Conservation (phyloP, 2,888 invertebrate genomes). For the Schizaphis graminum region DNA sequence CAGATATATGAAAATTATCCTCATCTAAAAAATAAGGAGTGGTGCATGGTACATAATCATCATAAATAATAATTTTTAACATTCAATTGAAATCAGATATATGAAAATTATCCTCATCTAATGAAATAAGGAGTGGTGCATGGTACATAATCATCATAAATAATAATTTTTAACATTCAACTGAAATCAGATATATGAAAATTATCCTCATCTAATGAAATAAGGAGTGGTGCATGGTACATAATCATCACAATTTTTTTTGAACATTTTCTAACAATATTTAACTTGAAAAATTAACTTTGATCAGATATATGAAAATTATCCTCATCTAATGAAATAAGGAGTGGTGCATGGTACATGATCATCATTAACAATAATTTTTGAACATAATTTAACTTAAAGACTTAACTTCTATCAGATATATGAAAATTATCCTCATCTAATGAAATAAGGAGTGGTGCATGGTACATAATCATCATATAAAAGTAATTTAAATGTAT, state of each 20-base stretch:
- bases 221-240: constrained; percentile 65
- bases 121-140: constrained; percentile 44
- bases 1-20: constrained; percentile 23
- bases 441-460: constrained; percentile 43
- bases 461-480: constrained; percentile 63
- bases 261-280: no score
- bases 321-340: constrained; percentile 62
- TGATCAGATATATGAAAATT: background rate
- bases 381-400: background rate
- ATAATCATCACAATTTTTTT: constrained; percentile 48
- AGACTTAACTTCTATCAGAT: background rate
- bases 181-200: background rate
- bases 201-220: constrained; percentile 59
- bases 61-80: background rate
- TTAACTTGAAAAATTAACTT: no score
- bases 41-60: constrained; percentile 65
- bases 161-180: background rate
- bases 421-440: constrained; percentile 4
- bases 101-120: constrained; percentile 20
- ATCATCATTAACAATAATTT: constrained; percentile 43
- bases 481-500: constrained; percentile 49
- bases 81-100: background rate
- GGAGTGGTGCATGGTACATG: constrained; percentile 65
- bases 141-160: constrained; percentile 44
- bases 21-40: constrained; percentile 63